Evolutionary conservation across 2,113 vertebrate species (phyloP).

Genomic region (Triplophysa siluroides): DNA sequence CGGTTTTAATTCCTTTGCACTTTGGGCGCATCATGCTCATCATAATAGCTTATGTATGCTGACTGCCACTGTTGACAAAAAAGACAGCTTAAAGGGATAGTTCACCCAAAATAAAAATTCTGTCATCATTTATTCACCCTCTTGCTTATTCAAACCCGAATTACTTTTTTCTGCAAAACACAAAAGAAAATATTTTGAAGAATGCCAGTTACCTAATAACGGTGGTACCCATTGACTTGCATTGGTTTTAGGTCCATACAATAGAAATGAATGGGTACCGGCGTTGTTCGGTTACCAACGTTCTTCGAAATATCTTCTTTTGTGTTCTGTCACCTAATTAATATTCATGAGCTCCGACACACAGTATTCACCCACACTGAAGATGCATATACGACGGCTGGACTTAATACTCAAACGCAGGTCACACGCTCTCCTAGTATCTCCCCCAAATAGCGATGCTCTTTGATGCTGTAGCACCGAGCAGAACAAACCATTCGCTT

Average conservation of each 20-base stretch:
- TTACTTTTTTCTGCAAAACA: too few relatives aligned
- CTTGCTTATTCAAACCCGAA: too few relatives aligned
- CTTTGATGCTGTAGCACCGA: background rate
- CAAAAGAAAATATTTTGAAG: too few relatives aligned
- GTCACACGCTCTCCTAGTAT: background rate
- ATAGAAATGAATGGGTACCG: background rate
- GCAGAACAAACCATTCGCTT: background rate
- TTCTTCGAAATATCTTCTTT: too few relatives aligned
- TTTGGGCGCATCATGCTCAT: slow-evolving; percentile 35
- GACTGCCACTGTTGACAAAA: slow-evolving; percentile 43
- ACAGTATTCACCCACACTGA: too few relatives aligned
- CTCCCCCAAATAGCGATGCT: background rate
- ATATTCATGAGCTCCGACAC: background rate
- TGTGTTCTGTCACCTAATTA: background rate
- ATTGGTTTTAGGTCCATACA: too few relatives aligned
- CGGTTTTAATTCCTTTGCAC: slow-evolving; percentile 13
- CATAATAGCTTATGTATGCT: slow-evolving; percentile 37
- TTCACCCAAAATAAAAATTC: background rate
- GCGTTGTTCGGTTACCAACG: too few relatives aligned
- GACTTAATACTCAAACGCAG: background rate
- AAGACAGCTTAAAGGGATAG: slow-evolving; percentile 21
- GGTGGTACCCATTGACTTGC: too few relatives aligned
- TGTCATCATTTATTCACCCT: background rate
- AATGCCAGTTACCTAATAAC: too few relatives aligned
- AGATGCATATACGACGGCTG: background rate